Evolutionary conservation across 2,113 vertebrate genomes (phyloP).

Genomic region (Psettodes erumei): DNA sequence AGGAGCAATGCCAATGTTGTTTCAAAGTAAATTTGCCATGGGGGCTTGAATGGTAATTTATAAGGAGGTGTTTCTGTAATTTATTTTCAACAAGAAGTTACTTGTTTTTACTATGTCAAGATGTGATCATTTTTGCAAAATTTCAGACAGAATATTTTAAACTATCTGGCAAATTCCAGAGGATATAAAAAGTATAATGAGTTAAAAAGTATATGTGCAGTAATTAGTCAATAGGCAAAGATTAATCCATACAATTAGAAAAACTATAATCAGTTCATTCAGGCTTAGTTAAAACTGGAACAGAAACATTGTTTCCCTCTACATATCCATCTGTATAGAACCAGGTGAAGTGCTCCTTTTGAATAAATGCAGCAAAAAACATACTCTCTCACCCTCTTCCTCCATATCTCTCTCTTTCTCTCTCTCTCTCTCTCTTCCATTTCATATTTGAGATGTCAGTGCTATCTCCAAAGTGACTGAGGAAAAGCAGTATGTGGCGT

Average conservation of each 20-base stretch:
- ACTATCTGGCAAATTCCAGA: background rate
- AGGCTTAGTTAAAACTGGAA: conserved; percentile 39
- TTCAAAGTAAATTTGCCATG: background rate
- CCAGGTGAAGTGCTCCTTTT: conserved; percentile 46
- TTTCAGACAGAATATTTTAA: background rate
- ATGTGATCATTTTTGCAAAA: background rate
- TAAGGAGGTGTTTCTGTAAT: background rate
- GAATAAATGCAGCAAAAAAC: conserved; percentile 57
- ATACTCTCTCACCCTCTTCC: conserved; percentile 33
- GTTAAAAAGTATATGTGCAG: background rate
- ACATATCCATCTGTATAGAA: conserved; percentile 49
- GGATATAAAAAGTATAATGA: background rate
- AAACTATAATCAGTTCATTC: conserved; percentile 10
- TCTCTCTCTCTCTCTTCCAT: conserved; percentile 15
- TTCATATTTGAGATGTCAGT: conserved; percentile 62
- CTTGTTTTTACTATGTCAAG: background rate
- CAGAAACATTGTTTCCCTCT: conserved; percentile 38
- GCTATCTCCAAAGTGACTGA: conserved; percentile 65
- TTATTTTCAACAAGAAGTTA: background rate
- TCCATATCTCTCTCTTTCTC: conserved; percentile 5
- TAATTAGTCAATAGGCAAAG: background rate
- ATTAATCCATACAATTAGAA: conserved; percentile 32
- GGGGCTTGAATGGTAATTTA: background rate
- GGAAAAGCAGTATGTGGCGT: conserved; percentile 66
- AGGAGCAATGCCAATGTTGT: background rate